Evolutionary conservation across 2,888 invertebrate species (phyloP), one percentile per base, ranked within the genome.

Genomic region (Cryptosula pallasiana): DNA sequence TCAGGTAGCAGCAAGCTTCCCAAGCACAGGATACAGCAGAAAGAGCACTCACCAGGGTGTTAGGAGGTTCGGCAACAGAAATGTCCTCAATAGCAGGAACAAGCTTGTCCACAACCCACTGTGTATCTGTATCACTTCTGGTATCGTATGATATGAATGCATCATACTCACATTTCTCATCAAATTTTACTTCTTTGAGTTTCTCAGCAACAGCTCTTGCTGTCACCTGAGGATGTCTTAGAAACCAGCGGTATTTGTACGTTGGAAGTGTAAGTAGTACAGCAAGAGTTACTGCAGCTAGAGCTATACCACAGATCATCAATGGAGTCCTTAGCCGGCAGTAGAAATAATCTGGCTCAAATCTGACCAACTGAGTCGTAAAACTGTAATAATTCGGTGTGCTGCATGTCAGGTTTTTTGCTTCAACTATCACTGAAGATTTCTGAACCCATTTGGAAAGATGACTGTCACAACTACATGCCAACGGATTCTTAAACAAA

Each of bases 81-180:
- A n/a, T n/a, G n/a, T 5, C 20, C 20, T 63, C 63, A 32, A 63
- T 32, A 13, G 27, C 3, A 29, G 63, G 32, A 27, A 63, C 32
- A 1, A 63, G 63, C 27, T 63, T 2, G 29, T 34, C 13, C 32
- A 29, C 34, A 20, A 63, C 63, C 63, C 63, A 63, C 32, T 34
- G 3, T 1, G 5, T 63, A 32, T 63, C 63, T 13, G 63, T 2
- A 9, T 63, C 63, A 63, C 34, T 34, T 1, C 32, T 9, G 9
- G 32, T 9, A 32, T 63, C 32, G n/a, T 63, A 63, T 3, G 63
- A 63, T 2, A 63, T 27, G 3, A 63, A 32, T 13, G 63, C 63
- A 63, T 63, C 63, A 34, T 63, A 63, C 32, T 63, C 32, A 63
- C 63, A 63, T 27, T 63, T 20, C 34, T 63, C 29, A 29, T 63